phyloP scores from a whole-genome alignment of 2,113 vertebrate species.

The Amazona vittata region DNA sequence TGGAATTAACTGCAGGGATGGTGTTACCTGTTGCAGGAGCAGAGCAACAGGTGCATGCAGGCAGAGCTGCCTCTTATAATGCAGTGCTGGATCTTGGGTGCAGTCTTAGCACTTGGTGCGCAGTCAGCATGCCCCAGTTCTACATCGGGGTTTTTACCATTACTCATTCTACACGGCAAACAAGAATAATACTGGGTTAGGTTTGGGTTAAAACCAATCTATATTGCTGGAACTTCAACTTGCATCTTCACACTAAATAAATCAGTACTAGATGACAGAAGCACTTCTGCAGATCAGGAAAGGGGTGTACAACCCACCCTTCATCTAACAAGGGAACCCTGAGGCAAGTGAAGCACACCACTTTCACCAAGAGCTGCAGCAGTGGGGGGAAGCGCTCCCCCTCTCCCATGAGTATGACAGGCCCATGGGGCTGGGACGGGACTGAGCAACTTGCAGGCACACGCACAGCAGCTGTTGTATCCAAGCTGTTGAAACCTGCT shows the following conservation, averaged over 20 bases:
- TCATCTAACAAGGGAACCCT: neutral
- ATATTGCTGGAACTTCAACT: neutral
- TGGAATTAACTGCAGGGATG: neutral
- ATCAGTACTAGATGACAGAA: neutral
- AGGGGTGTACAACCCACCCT: neutral
- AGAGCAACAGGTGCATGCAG: rapidly evolving
- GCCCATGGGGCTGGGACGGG: rapidly evolving
- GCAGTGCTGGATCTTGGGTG: neutral
- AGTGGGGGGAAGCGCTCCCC: neutral
- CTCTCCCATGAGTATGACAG: rapidly evolving
- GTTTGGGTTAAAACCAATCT: neutral
- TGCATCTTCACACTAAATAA: neutral
- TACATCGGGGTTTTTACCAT: neutral
- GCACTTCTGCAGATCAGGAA: too few species aligned
- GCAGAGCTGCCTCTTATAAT: neutral
- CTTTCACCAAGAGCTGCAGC: rapidly evolving
- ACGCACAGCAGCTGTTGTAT: rapidly evolving
- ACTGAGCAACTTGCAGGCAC: neutral
- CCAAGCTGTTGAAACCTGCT: rapidly evolving
- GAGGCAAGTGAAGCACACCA: neutral
- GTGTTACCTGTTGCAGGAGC: neutral
- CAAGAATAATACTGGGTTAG: neutral
- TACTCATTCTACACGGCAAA: neutral
- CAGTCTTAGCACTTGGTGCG: neutral
- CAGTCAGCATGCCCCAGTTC: neutral